Evolutionary conservation across 2,797 vertebrate genomes (phyloP).

Genomic region (Hypotaenidia philippensis): DNA sequence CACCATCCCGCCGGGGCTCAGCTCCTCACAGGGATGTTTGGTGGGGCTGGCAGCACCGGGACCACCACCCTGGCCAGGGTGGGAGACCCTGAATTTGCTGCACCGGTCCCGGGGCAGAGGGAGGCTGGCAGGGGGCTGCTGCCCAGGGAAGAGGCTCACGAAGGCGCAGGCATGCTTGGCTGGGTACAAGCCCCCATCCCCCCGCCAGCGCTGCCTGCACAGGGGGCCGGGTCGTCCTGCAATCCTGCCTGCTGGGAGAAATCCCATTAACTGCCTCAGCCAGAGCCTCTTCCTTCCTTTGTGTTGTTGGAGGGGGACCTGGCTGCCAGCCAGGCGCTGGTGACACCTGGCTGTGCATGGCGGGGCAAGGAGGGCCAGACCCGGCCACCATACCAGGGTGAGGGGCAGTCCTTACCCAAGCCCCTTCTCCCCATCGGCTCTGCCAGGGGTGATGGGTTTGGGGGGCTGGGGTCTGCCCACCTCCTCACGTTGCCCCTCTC

Average conservation of each 20-base stretch:
- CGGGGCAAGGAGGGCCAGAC: background rate
- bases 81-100: accelerated
- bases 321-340: background rate
- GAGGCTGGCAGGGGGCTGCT: background rate
- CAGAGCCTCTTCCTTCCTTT: conserved; percentile 12
- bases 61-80: background rate
- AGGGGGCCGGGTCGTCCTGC: background rate
- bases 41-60: accelerated
- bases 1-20: accelerated
- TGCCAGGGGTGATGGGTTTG: accelerated
- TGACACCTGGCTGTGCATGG: background rate
- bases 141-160: background rate
- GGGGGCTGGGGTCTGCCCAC: background rate
- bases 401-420: background rate
- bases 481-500: background rate
- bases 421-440: background rate
- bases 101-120: accelerated
- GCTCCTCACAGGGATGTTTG: accelerated
- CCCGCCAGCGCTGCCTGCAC: background rate
- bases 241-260: background rate
- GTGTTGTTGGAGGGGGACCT: background rate
- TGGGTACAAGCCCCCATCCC: background rate
- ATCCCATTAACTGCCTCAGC: background rate
- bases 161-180: background rate
- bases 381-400: accelerated